phyloP scores from a whole-genome alignment of 1,140 invertebrate genomes.

The Lamellibrachia luymesi region DNA sequence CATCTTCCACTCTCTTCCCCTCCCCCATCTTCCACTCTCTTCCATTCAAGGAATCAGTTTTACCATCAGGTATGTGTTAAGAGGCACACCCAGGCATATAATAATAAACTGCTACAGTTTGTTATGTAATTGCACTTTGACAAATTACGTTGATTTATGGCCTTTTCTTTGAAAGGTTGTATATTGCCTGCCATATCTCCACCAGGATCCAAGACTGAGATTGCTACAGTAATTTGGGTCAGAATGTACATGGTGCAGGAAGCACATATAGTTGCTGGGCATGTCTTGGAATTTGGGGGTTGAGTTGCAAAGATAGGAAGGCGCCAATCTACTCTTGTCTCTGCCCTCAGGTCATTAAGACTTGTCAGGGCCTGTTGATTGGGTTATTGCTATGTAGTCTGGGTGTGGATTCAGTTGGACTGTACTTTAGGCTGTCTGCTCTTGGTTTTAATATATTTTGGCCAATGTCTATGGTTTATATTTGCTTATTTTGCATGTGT shows the following conservation, averaged over 20 bases:
- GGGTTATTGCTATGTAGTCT: background rate
- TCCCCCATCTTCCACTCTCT: no score
- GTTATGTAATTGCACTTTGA: background rate
- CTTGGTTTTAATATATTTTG: background rate
- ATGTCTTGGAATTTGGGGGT: conserved; percentile 4
- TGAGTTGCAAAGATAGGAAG: background rate
- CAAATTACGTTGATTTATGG: background rate
- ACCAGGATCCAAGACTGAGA: background rate
- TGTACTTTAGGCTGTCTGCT: background rate
- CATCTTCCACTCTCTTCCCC: no score
- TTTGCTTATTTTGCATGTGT: background rate
- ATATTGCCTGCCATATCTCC: background rate
- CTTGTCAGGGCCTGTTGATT: background rate
- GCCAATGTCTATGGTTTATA: background rate
- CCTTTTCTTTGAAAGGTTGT: background rate
- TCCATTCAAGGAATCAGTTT: no score
- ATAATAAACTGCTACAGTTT: background rate
- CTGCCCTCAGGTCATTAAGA: background rate
- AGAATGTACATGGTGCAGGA: background rate
- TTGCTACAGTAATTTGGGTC: background rate
- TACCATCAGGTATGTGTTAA: no score
- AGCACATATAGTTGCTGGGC: background rate
- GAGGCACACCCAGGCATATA: background rate
- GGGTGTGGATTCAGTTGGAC: background rate
- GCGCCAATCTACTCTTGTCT: background rate